phyloP scores from a whole-genome alignment of 2,888 invertebrate species.

The Mythimna impura region DNA sequence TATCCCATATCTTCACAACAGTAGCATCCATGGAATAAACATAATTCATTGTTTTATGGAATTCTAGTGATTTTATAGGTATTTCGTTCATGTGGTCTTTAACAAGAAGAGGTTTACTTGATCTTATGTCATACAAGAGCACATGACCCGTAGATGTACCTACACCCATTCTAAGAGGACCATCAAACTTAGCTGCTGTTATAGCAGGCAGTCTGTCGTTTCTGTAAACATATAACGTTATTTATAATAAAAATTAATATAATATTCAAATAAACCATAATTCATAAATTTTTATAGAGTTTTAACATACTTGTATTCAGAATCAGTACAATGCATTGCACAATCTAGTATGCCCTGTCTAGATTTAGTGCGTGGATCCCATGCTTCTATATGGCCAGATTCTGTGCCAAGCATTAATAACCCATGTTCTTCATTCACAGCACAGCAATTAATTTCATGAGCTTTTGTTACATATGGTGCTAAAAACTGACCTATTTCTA shows the following conservation, averaged over 20 bases:
- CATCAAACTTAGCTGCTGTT: slow-evolving; percentile 95
- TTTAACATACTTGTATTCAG: slow-evolving; percentile 82
- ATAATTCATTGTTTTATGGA: slow-evolving; percentile 94
- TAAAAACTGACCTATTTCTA: slow-evolving; percentile 98
- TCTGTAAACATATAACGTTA: slow-evolving; percentile 81
- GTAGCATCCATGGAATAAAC: slow-evolving; percentile 97
- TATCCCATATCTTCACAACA: slow-evolving; percentile 97
- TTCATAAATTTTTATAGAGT: not conserved
- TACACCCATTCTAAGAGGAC: slow-evolving; percentile 94
- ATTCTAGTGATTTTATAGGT: slow-evolving; percentile 97
- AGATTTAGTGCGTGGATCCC: slow-evolving; percentile 96
- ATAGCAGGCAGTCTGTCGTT: slow-evolving; percentile 93
- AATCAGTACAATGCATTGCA: slow-evolving; percentile 91
- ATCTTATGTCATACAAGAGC: slow-evolving; percentile 97
- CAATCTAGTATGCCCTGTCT: slow-evolving; percentile 96
- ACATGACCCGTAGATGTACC: slow-evolving; percentile 98
- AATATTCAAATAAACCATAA: slow-evolving; percentile 4
- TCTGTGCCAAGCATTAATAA: slow-evolving; percentile 96
- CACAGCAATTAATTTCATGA: slow-evolving; percentile 94
- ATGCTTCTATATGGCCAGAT: slow-evolving; percentile 98
- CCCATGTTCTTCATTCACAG: slow-evolving; percentile 96
- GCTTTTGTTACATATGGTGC: slow-evolving; percentile 95
- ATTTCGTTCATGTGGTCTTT: slow-evolving; percentile 99
- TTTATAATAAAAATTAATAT: not conserved
- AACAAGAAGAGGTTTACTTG: slow-evolving; percentile 95